phyloP scores from a whole-genome alignment of 2,113 vertebrate species.

The Neolamprologus caudopunctatus region DNA sequence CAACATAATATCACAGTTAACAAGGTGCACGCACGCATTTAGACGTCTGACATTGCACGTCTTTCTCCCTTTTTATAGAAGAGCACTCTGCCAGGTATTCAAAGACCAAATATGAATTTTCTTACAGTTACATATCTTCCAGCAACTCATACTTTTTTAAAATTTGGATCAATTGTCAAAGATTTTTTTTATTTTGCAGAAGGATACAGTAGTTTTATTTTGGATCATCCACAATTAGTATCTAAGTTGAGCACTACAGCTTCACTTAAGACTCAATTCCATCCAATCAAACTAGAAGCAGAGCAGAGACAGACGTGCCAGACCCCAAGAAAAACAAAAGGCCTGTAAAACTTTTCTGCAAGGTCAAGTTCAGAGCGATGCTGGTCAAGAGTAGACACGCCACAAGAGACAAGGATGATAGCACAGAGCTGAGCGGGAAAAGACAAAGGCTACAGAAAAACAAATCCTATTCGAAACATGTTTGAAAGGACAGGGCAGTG shows the following conservation, averaged over 20 bases:
- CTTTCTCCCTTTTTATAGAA: neutral
- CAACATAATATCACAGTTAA: neutral
- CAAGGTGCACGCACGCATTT: neutral
- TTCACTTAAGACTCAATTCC: neutral
- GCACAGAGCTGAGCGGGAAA: neutral
- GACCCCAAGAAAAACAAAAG: neutral
- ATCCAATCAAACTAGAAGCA: neutral
- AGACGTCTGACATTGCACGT: neutral
- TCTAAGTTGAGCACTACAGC: neutral
- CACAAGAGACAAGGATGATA: neutral
- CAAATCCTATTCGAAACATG: slow-evolving; percentile 13
- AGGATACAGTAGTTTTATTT: neutral
- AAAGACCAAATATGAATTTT: neutral
- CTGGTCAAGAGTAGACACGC: neutral
- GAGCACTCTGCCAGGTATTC: neutral
- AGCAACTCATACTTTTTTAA: neutral
- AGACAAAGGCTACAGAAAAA: slow-evolving; percentile 30
- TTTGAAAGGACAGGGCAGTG: neutral
- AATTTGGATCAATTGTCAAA: neutral
- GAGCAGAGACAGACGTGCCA: neutral
- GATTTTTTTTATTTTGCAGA: neutral
- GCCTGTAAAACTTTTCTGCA: slow-evolving; percentile 17
- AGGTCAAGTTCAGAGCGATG: slow-evolving; percentile 32
- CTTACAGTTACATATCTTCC: neutral
- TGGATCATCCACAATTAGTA: neutral